These are phyloP conservation scores for Toxotes lorentzi DNA, from an alignment of 2,797 vertebrate species.

Conservation along the genomic window DNA sequence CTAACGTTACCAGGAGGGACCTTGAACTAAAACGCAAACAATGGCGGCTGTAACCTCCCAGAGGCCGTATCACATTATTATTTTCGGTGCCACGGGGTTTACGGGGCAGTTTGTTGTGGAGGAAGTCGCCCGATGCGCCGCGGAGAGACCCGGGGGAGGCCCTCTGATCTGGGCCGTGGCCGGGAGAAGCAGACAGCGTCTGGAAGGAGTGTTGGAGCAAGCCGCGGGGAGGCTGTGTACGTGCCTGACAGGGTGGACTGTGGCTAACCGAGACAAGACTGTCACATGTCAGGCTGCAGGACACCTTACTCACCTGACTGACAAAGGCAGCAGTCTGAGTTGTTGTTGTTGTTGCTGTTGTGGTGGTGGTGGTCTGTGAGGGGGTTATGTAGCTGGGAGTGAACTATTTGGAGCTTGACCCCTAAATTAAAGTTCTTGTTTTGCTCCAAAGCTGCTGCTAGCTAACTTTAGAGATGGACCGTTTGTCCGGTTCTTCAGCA, in stretches of 20 bases:
- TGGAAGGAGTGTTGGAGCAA: slow-evolving; percentile 82
- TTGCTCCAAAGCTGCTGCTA: not conserved
- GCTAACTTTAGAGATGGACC: not conserved
- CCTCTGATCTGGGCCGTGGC: slow-evolving; percentile 88
- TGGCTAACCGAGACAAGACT: not conserved
- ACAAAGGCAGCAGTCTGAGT: not conserved
- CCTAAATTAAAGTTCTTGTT: not conserved
- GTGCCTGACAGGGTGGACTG: slow-evolving; percentile 25
- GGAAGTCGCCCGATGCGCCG: slow-evolving; percentile 84
- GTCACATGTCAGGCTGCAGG: slow-evolving; percentile 7
- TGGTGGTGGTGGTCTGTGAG: too few species aligned
- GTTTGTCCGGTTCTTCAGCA: not conserved
- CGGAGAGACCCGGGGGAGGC: slow-evolving; percentile 53
- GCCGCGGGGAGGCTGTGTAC: slow-evolving; percentile 86
- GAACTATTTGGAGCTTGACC: not conserved
- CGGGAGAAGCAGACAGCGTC: slow-evolving; percentile 85
- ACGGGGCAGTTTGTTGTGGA: slow-evolving; percentile 89
- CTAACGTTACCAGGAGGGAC: slow-evolving; percentile 4
- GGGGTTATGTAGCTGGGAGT: not conserved
- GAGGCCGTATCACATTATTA: slow-evolving; percentile 82
- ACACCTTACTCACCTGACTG: not conserved
- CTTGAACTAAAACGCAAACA: slow-evolving; percentile 13
- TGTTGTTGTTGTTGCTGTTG: not conserved
- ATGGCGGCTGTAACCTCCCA: slow-evolving; percentile 74
- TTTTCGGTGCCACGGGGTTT: slow-evolving; percentile 91